Conservation (phyloP, 2,797 vertebrate genomes). For the Philypnodon macrostomus region DNA sequence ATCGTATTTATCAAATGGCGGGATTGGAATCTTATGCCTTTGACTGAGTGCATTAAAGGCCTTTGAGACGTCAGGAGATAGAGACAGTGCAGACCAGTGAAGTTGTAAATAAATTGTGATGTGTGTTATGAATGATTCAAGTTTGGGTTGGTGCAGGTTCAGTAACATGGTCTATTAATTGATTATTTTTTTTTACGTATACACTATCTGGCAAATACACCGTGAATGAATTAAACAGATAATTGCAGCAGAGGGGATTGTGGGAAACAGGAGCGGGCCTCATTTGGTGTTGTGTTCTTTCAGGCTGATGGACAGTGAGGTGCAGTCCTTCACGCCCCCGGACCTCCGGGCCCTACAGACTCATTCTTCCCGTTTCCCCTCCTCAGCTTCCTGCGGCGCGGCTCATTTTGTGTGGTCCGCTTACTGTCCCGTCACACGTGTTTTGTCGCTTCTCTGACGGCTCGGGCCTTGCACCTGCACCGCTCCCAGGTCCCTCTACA, state of each 20-base stretch:
- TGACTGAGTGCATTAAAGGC: no score
- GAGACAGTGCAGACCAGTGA: no score
- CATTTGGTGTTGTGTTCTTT: slow-evolving; percentile 20
- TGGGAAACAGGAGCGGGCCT: background rate
- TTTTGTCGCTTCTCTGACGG: slow-evolving; percentile 85
- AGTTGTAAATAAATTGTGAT: background rate
- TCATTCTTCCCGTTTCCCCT: slow-evolving; percentile 68
- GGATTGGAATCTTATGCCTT: no score
- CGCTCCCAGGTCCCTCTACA: slow-evolving; percentile 88
- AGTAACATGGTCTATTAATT: no score
- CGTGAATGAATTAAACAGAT: no score
- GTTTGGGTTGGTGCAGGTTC: background rate
- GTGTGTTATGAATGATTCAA: no score
- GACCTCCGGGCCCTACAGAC: slow-evolving; percentile 51
- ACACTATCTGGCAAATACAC: background rate
- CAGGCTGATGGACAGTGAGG: slow-evolving; percentile 53
- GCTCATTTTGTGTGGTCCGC: slow-evolving; percentile 89
- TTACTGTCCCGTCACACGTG: slow-evolving; percentile 76
- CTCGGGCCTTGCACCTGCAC: slow-evolving; percentile 94
- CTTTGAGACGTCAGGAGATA: no score
- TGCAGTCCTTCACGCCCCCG: slow-evolving; percentile 17
- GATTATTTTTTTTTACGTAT: no score
- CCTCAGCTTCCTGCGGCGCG: slow-evolving; percentile 72
- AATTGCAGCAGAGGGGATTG: background rate
- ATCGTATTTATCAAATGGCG: no score